Evolutionary conservation across 2,888 invertebrate genomes (phyloP), one percentile per base, ranked within the genome.

Genomic region (Lepeophtheirus nordmannii): DNA sequence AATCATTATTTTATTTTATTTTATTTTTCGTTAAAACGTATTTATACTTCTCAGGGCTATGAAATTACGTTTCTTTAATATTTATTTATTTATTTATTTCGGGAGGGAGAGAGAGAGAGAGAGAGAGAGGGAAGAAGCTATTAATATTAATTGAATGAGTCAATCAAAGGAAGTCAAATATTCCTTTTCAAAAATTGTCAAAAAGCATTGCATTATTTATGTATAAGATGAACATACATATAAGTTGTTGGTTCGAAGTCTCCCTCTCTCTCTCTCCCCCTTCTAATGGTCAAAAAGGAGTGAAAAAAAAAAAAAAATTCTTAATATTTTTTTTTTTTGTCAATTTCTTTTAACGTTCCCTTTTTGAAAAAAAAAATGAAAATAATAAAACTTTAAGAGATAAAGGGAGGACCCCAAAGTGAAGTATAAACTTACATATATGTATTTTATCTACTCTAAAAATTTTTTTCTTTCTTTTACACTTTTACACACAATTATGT

Each of bases 21-120:
- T 46, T 46, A 46, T 46, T 46, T 46, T 46, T 8, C 53, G 53
- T 46, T 46, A 46, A 46, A 46, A 46, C 8, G 53, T 46, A 46
- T 8, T 30, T 46, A 46, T 46, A 5, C 53, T 46, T 46, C 53
- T 46, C 53, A 46, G 53, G 53, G 53, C 53, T 46, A 46, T 46
- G 53, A 46, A 46, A 46, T 46, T 46, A 46, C 53, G 8, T 46
- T 46, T n/a, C 41, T 41, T 41, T 11, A 10, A 14, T 14, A 46
- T 30, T 30, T 30, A 30, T 30, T 30, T 30, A 30, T 30, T 5
- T 30, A 30, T 30, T 30, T 7, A 30, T 30, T 30, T 7, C 3
- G 30, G 30, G 7, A 30, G 7, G 30, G 7, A 30, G n/a, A n/a
- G n/a, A n/a, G n/a, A n/a, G n/a, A n/a, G n/a, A n/a, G n/a, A n/a